These are phyloP conservation scores for Notarius lentiginosus DNA, from an alignment of 2,113 vertebrate genomes.

Conservation along the genomic window DNA sequence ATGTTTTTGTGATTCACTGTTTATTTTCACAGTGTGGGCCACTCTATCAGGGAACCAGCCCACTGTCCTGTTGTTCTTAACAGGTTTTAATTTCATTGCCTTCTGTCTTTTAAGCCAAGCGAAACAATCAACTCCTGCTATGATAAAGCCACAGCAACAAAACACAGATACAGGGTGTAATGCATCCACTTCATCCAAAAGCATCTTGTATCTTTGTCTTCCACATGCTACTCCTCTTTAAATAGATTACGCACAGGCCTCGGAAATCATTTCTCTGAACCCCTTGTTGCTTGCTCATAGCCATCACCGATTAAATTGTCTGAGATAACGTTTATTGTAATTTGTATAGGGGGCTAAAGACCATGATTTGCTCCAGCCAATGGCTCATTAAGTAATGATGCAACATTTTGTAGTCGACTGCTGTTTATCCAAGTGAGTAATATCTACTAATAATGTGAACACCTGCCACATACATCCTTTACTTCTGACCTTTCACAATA, in stretches of 20 bases:
- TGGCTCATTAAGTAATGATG: conserved; percentile 54
- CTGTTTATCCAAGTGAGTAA: conserved; percentile 24
- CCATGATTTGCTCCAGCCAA: conserved; percentile 25
- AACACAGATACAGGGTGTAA: conserved; percentile 10
- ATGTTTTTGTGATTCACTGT: conserved; percentile 43
- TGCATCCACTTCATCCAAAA: conserved; percentile 2
- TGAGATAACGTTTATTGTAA: conserved; percentile 47
- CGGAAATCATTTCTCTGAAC: background rate
- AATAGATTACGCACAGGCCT: background rate
- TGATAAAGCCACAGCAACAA: background rate
- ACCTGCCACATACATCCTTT: conserved; percentile 19
- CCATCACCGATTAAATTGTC: conserved; percentile 29
- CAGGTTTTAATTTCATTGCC: conserved; percentile 29
- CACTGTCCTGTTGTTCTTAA: conserved; percentile 36
- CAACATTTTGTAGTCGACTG: conserved; percentile 13
- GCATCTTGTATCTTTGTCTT: background rate
- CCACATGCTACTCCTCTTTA: background rate
- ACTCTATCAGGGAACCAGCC: conserved; percentile 12
- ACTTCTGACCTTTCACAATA: conserved; percentile 19
- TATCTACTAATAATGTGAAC: conserved; percentile 11
- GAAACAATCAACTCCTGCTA: conserved; percentile 9
- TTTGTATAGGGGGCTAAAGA: conserved; percentile 20
- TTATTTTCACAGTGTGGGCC: conserved; percentile 38
- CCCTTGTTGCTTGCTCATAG: conserved; percentile 20
- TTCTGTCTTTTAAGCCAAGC: conserved; percentile 20